These are phyloP conservation scores for Leptinotarsa defecta DNA, from an alignment of 1,140 invertebrate genomes.

Conservation along the genomic window DNA sequence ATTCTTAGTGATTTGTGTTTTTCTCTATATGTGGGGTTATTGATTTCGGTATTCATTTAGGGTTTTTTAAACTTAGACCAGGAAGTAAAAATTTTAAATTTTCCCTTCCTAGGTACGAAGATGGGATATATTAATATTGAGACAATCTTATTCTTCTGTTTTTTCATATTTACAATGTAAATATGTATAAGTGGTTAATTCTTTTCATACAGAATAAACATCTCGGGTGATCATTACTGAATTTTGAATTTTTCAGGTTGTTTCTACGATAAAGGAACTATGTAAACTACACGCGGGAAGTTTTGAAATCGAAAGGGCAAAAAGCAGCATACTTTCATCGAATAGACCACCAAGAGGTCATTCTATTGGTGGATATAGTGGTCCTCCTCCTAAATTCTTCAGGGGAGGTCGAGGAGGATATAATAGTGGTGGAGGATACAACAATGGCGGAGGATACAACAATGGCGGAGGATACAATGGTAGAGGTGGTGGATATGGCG, in stretches of 20 bases:
- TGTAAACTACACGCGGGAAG: slow-evolving; percentile 76
- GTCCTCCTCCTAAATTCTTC: slow-evolving; percentile 53
- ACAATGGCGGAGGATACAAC: slow-evolving; percentile 27
- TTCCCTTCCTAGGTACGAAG: no score
- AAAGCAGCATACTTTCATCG: slow-evolving; percentile 40
- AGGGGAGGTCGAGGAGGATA: slow-evolving; percentile 46
- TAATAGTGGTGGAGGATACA: slow-evolving; percentile 28
- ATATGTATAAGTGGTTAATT: no score
- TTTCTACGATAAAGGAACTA: slow-evolving; percentile 68
- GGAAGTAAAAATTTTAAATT: no score
- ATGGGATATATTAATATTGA: no score
- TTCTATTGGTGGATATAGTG: slow-evolving; percentile 46
- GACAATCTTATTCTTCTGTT: no score
- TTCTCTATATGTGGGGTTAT: no score
- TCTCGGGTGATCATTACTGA: background rate
- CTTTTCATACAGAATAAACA: background rate
- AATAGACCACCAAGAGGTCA: slow-evolving; percentile 57
- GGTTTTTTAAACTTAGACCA: no score
- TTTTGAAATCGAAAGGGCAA: slow-evolving; percentile 65
- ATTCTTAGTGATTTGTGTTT: background rate
- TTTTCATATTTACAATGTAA: no score
- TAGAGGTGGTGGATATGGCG: background rate
- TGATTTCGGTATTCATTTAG: no score
- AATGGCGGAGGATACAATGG: slow-evolving; percentile 29
- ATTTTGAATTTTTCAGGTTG: slow-evolving; percentile 57